Evolutionary conservation across 2,888 invertebrate species (phyloP), one percentile per base, ranked within the genome.

Genomic region (Congeria kusceri): DNA sequence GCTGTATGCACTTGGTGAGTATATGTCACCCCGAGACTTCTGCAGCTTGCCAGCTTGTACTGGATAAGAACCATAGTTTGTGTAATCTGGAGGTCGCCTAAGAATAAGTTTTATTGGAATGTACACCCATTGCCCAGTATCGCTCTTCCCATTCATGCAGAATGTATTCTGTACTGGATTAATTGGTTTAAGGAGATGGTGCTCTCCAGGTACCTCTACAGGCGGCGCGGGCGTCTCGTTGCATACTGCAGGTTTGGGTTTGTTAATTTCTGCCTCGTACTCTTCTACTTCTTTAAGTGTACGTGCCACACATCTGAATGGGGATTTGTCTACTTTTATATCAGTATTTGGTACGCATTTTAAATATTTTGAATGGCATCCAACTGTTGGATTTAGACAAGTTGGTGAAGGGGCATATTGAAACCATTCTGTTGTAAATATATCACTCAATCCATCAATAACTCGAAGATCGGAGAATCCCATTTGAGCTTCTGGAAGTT

Each of bases 31-130:
- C 7, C 47, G 29, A 0, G 32, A 58, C 64, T 70, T 77, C 3
- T 72, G 27, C 11, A 87, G 63, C 25, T 76, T 76, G 0, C 90
- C 90, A 9, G 87, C 78, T 27, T 62, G 58, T 3, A 91, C 86
- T 0, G 89, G 89, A 66, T 84, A 90, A 0, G 89, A 88, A 2
- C 72, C 68, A 62, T 88, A 90, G 4, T 59, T 69, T 15, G 68
- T 78, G 66, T 84, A 87, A 58, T 90, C 89, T 13, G 89, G 87
- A 0, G 91, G 88, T 47, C 91, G 61, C 59, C 82, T 83, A 29
- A 86, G 80, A 56, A 89, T 87, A 29, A 91, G 77, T 70, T 88
- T 86, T 0, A 90, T 84, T 0, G 91, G 89, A 11, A 91, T 68
- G 66, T 86, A 89, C 5, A 87, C 89, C 91, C 91, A 91, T 59